Conservation (phyloP, 2,888 invertebrate species). For the Cordilura impudica region DNA sequence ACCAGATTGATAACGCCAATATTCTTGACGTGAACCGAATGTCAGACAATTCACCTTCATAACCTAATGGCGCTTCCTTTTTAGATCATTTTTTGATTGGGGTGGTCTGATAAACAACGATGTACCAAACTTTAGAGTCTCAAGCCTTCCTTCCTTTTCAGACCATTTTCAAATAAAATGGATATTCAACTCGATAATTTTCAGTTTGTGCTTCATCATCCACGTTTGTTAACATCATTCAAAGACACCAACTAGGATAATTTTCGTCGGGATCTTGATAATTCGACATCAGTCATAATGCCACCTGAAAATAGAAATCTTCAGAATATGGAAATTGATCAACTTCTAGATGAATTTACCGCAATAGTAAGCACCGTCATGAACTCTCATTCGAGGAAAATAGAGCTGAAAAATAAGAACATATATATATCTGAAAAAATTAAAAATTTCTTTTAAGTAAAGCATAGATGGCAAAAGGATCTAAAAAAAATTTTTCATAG, state of each 20-base stretch:
- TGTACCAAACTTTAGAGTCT: constrained; percentile 1
- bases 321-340: not conserved
- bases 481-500: not conserved
- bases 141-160: not conserved
- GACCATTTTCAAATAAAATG: not conserved
- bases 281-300: not conserved
- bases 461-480: not conserved
- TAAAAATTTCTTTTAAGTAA: not conserved
- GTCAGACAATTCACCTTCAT: not conserved
- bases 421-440: not conserved
- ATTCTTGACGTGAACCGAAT: not conserved
- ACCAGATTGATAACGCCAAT: not conserved
- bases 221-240: constrained; percentile 2
- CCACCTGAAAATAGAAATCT: no score
- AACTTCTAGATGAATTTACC: not conserved
- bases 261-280: not conserved
- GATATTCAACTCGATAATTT: not conserved
- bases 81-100: constrained; percentile 27
- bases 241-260: not conserved
- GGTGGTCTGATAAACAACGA: not conserved
- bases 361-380: not conserved
- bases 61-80: constrained; percentile 23
- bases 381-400: not conserved
- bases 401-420: not conserved
- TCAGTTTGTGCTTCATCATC: not conserved